phyloP scores from a whole-genome alignment of 2,888 invertebrate species.

The Ophion obscuratus region DNA sequence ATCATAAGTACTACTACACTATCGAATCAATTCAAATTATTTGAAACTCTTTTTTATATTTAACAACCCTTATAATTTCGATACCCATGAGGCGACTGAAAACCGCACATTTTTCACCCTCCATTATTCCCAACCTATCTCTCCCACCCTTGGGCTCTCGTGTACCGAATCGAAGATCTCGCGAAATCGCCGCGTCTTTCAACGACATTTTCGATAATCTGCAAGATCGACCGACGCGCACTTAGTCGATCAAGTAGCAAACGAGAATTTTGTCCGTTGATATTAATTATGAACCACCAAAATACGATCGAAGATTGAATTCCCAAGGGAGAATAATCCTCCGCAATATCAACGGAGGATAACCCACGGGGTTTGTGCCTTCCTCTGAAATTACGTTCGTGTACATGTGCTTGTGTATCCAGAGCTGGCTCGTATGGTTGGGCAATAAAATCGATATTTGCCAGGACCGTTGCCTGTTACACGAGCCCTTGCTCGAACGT shows the following conservation, averaged over 20 bases:
- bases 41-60: too few relatives aligned
- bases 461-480: slow-evolving; percentile 53
- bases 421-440: slow-evolving; percentile 27
- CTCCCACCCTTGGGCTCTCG: too few relatives aligned
- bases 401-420: slow-evolving; percentile 25
- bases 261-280: neutral
- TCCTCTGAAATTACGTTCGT: neutral
- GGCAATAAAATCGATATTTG: slow-evolving; percentile 60
- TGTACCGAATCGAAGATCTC: neutral
- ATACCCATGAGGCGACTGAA: too few relatives aligned
- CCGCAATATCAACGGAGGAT: slow-evolving; percentile 41
- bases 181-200: neutral
- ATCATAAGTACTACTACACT: too few relatives aligned
- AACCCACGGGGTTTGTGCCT: neutral
- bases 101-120: too few relatives aligned
- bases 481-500: slow-evolving; percentile 62
- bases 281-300: neutral
- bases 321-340: neutral
- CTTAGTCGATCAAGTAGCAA: slow-evolving; percentile 9
- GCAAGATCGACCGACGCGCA: neutral
- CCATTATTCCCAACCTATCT: neutral
- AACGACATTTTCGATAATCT: neutral
- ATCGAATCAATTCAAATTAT: too few relatives aligned
- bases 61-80: too few relatives aligned
- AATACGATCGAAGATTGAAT: neutral